Percentiles rank a stretch among this genome's conserved stretches.
These are phyloP conservation scores for Drosophila meridionalis DNA, from an alignment of 2,888 invertebrate genomes.

Conservation along the genomic window DNA sequence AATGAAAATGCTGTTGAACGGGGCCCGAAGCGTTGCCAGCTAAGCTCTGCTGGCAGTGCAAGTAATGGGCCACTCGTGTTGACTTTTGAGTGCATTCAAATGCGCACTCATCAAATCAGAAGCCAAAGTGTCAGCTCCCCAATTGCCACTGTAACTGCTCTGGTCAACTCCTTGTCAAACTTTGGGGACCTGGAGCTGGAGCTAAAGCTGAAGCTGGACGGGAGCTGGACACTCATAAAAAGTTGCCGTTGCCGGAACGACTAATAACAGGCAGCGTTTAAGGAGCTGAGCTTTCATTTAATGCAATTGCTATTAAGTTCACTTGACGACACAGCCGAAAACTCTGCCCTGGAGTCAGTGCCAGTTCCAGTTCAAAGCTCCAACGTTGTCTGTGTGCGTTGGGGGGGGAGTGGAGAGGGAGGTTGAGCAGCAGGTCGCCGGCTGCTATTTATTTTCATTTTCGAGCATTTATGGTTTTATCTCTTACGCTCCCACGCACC, in stretches of 20 bases:
- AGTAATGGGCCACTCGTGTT: slow-evolving; percentile 70
- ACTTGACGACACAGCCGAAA: slow-evolving; percentile 64
- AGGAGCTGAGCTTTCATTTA: slow-evolving; percentile 67
- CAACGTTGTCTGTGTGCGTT: not conserved
- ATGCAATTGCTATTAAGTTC: slow-evolving; percentile 77
- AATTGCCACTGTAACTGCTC: slow-evolving; percentile 29
- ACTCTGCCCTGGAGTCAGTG: slow-evolving; percentile 25
- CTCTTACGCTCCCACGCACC: slow-evolving; percentile 27
- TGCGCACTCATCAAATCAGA: slow-evolving; percentile 76
- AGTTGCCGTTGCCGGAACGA: slow-evolving; percentile 32
- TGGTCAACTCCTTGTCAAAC: slow-evolving; percentile 18
- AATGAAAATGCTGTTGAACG: slow-evolving; percentile 26
- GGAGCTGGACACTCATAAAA: slow-evolving; percentile 16
- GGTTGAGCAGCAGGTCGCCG: slow-evolving; percentile 50
- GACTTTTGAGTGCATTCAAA: slow-evolving; percentile 71
- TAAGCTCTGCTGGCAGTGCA: slow-evolving; percentile 52
- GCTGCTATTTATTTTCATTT: slow-evolving; percentile 81
- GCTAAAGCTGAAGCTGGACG: slow-evolving; percentile 1
- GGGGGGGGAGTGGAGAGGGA: not conserved
- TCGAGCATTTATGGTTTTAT: slow-evolving; percentile 79
- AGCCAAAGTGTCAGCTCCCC: slow-evolving; percentile 69
- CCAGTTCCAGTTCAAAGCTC: slow-evolving; percentile 17
- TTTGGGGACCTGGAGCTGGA: not conserved
- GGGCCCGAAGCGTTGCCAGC: not conserved
- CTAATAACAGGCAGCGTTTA: slow-evolving; percentile 69